Conservation (phyloP, 2,113 vertebrate genomes). For the Platichthys flesus region DNA sequence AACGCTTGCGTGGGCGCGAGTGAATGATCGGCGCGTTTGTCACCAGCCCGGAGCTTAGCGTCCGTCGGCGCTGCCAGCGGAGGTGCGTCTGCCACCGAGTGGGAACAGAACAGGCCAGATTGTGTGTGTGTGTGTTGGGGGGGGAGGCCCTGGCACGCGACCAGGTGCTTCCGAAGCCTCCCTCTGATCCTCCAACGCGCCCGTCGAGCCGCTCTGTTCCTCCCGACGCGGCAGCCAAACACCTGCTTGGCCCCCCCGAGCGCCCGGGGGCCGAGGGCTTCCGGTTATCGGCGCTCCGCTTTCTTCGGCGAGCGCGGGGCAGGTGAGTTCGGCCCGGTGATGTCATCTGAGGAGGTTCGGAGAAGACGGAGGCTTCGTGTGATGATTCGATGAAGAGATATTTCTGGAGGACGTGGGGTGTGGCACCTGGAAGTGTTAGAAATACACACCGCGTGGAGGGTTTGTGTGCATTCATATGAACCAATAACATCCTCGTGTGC, state of each 20-base stretch:
- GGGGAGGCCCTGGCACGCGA: slow-evolving; percentile 71
- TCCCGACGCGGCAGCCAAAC: slow-evolving; percentile 65
- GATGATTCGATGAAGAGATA: slow-evolving; percentile 2
- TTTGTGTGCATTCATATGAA: neutral
- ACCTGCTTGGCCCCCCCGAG: slow-evolving; percentile 68
- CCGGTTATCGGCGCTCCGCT: slow-evolving; percentile 40
- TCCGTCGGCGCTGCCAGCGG: slow-evolving; percentile 68
- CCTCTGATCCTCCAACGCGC: slow-evolving; percentile 75
- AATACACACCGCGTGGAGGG: neutral
- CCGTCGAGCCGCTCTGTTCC: slow-evolving; percentile 69
- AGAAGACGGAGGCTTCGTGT: slow-evolving; percentile 28
- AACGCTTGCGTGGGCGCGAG: slow-evolving; percentile 72
- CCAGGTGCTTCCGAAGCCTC: slow-evolving; percentile 75
- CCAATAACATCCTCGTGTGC: neutral
- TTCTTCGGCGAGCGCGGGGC: slow-evolving; percentile 54
- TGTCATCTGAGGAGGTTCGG: slow-evolving; percentile 16
- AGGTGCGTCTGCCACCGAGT: slow-evolving; percentile 75
- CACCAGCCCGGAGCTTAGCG: slow-evolving; percentile 76
- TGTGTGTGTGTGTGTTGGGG: slow-evolving; percentile 70
- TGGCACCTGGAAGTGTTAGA: neutral
- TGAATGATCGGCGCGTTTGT: slow-evolving; percentile 75
- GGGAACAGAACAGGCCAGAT: slow-evolving; percentile 81
- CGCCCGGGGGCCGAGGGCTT: too few species aligned
- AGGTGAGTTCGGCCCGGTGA: slow-evolving; percentile 33
- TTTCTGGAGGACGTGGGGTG: neutral